Base-by-base conservation (phyloP, 1,140 invertebrate genomes). In the Trypoxylus dichotomus region DNA sequence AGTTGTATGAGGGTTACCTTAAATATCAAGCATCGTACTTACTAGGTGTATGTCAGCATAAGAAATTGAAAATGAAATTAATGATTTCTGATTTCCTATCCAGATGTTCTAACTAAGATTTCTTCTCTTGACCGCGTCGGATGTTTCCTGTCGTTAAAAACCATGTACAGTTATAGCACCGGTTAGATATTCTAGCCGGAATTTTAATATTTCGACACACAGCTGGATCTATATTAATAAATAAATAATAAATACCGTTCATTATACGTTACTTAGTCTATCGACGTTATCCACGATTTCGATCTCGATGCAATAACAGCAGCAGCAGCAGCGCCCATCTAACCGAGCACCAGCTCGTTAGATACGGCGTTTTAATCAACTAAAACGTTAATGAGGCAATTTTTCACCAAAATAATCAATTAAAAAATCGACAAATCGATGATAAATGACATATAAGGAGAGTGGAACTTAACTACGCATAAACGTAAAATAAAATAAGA, bases 391-490 rank as follows among this genome's bases (percentile, higher is more conserved):
- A 68, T 68, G 60, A 68, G 60, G 60, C 27, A 68, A 68, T 27
- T 68, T 27, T 68, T 68, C 60, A 68, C 21, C 21, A 68, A 68
- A 68, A 68, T 68, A 68, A 68, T 68, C 60, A 68, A 54, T 68
- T 68, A 37, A 68, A 68, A 68, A 27, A 68, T 68, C 60, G 60
- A 68, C 60, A 68, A 68, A 24, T 27, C 19, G 24, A 68, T 68
- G 60, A 68, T 68, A 68, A 68, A 68, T 24, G 60, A 68, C 19
- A 68, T 24, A 27, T 24, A 68, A 6, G 13, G 11, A 19, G 15
- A 5, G 19, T 19, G 15, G 19, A 54, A 2, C 19, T 19, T 54
- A 54, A 19, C 47, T 54, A 24, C 60, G n/a, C 15, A 63, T 5
- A 63, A 3, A 7, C 19, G 24, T 63, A 63, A 21, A 58, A 21